A percentile compares a stretch with the other conserved stretches of the same genome.
Conservation (phyloP, 1,140 invertebrate species). For the Samia ricini region DNA sequence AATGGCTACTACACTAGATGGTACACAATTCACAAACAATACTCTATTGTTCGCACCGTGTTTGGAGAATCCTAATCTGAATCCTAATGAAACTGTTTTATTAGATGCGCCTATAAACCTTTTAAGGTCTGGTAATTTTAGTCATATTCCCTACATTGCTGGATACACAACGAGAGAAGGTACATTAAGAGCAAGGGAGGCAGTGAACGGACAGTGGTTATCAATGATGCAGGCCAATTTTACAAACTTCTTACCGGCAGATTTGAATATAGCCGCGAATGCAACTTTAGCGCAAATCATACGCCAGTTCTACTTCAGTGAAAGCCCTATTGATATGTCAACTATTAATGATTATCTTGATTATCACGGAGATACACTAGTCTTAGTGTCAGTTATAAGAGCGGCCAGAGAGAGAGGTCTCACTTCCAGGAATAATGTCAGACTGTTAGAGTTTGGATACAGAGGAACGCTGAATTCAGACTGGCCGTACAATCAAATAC, state of each 20-base stretch:
- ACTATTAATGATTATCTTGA: conserved; percentile 60
- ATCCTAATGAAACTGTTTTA: conserved; percentile 43
- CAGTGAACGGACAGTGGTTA: conserved; percentile 39
- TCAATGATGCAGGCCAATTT: conserved; percentile 54
- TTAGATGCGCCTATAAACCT: conserved; percentile 50
- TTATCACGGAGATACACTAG: conserved; percentile 55
- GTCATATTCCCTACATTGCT: conserved; percentile 53
- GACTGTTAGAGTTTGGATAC: conserved; percentile 50
- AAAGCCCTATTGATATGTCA: conserved; percentile 42
- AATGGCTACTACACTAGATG: conserved; percentile 30
- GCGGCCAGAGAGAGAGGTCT: conserved; percentile 42
- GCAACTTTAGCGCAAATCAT: conserved; percentile 34
- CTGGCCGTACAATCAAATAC: conserved; percentile 51
- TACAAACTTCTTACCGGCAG: conserved; percentile 47
- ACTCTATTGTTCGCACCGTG: conserved; percentile 59
- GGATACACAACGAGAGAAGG: conserved; percentile 60
- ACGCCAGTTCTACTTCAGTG: conserved; percentile 50
- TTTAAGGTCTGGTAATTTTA: conserved; percentile 51
- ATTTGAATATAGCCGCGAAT: conserved; percentile 42
- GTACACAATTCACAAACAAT: conserved; percentile 50
- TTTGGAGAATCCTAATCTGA: conserved; percentile 44
- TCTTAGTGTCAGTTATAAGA: conserved; percentile 46
- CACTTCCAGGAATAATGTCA: conserved; percentile 40
- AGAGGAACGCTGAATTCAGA: conserved; percentile 45
- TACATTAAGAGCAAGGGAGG: conserved; percentile 48